Evolutionary conservation across 2,797 vertebrate species (phyloP).

Genomic region (Eulemur coronatus): DNA sequence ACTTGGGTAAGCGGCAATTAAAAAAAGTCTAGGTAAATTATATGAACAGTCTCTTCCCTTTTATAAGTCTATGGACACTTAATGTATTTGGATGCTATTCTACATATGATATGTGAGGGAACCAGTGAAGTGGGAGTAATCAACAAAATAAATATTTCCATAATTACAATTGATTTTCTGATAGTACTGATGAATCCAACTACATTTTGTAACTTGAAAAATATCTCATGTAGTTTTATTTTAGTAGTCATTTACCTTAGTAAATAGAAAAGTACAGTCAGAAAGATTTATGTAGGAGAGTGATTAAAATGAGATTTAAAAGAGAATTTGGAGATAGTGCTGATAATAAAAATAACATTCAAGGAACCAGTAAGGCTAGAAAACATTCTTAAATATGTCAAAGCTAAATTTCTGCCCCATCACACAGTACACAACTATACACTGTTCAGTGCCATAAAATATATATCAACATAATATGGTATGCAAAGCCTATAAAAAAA

Average conservation of each 20-base stretch:
- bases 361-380: slow-evolving; percentile 62
- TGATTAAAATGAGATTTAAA: slow-evolving; percentile 61
- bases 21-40: slow-evolving; percentile 22
- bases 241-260: slow-evolving; percentile 12
- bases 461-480: neutral
- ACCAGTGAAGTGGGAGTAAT: neutral
- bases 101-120: neutral
- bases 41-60: neutral
- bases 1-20: neutral
- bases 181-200: slow-evolving; percentile 12
- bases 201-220: slow-evolving; percentile 37
- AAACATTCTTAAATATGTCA: slow-evolving; percentile 39
- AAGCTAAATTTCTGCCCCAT: slow-evolving; percentile 83
- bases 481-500: neutral
- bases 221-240: neutral
- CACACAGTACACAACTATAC: slow-evolving; percentile 83
- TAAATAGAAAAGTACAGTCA: slow-evolving; percentile 34
- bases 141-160: neutral
- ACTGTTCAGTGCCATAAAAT: slow-evolving; percentile 29
- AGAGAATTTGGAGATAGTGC: slow-evolving; percentile 31
- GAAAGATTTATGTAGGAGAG: slow-evolving; percentile 22
- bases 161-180: slow-evolving; percentile 22
- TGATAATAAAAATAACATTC: slow-evolving; percentile 46
- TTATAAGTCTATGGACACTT: neutral
- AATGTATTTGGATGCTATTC: neutral